These are phyloP conservation scores for Bubo blakistoni DNA, from an alignment of 2,113 vertebrate genomes.

Conservation along the genomic window DNA sequence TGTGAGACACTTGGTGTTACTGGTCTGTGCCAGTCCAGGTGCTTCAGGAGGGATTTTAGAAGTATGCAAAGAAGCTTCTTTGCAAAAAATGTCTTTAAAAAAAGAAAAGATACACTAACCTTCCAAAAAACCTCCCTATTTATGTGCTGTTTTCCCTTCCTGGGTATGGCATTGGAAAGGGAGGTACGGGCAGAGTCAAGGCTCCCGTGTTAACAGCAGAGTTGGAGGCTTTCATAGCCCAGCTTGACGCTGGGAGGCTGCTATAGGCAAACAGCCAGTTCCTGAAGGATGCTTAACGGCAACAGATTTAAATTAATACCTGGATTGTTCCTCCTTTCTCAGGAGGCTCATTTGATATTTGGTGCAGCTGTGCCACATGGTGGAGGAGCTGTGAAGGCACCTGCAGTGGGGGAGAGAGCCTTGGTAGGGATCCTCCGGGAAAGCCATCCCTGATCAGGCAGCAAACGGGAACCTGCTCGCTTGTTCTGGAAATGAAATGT, in stretches of 20 bases:
- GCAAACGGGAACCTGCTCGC: background rate
- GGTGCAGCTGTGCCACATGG: background rate
- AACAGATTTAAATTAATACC: background rate
- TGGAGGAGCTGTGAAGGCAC: background rate
- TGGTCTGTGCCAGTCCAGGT: background rate
- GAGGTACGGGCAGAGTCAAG: background rate
- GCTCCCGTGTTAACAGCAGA: background rate
- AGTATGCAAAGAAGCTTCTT: background rate
- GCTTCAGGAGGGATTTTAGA: background rate
- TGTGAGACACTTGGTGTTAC: no score
- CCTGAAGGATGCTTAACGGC: background rate
- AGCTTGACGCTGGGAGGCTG: background rate
- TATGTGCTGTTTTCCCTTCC: background rate
- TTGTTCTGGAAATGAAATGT: background rate
- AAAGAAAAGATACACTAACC: background rate
- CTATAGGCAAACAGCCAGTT: background rate
- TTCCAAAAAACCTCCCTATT: background rate
- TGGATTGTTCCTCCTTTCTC: background rate
- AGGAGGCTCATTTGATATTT: background rate
- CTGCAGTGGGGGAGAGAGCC: background rate
- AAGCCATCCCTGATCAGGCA: background rate
- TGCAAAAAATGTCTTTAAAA: background rate
- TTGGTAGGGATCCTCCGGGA: background rate
- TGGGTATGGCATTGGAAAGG: fast-evolving
- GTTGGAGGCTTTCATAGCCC: background rate